Percentiles rank a stretch among this genome's conserved stretches.
Conservation (phyloP, 2,888 invertebrate genomes). For the Anoplius nigerrimus region DNA sequence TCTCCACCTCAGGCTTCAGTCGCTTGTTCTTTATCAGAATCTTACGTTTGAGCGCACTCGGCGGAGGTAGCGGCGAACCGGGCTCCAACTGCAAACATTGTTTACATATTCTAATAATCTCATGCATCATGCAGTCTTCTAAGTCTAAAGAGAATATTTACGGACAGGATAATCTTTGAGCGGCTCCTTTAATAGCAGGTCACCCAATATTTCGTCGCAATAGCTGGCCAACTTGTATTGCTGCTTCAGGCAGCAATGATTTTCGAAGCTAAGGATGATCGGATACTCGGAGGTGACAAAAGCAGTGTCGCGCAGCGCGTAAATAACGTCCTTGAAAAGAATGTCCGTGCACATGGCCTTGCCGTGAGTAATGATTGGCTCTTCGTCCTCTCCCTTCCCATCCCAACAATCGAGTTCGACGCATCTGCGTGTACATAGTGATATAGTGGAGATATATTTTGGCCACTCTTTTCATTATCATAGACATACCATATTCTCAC, state of each 20-base stretch:
- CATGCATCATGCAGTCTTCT: not conserved
- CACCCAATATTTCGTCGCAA: conserved; percentile 83
- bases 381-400: conserved; percentile 81
- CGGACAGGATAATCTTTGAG: conserved; percentile 79
- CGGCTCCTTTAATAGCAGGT: conserved; percentile 79
- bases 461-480: not conserved
- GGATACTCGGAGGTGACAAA: conserved; percentile 83
- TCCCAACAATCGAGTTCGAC: conserved; percentile 85
- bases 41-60: conserved; percentile 80
- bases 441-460: no score
- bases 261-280: conserved; percentile 83
- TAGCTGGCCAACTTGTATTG: conserved; percentile 84
- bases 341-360: conserved; percentile 87
- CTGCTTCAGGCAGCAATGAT: conserved; percentile 81
- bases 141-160: conserved; percentile 3
- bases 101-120: conserved; percentile 1
- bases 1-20: conserved; percentile 83
- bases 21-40: conserved; percentile 84
- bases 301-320: conserved; percentile 82
- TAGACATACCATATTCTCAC: conserved; percentile 41
- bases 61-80: conserved; percentile 80
- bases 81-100: conserved; percentile 76
- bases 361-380: conserved; percentile 85
- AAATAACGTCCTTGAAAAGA: conserved; percentile 79
- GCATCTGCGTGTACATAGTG: conserved; percentile 75